These are phyloP conservation scores for Apodemus agrarius DNA, from an alignment of 2,797 vertebrate genomes.

Conservation along the genomic window DNA sequence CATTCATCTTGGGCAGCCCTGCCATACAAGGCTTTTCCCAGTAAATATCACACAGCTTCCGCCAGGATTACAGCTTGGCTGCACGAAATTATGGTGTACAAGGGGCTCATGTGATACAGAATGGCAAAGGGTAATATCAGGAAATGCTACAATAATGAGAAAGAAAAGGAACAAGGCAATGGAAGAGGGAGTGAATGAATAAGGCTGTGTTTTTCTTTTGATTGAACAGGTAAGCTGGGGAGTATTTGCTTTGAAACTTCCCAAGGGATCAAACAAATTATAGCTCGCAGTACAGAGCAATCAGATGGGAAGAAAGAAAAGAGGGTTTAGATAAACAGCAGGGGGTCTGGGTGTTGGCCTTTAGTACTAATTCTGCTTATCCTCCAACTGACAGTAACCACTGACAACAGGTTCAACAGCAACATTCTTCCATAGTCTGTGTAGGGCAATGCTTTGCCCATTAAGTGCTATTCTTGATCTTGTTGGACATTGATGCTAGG, in stretches of 20 bases:
- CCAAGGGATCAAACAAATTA: slow-evolving; percentile 25
- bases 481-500: background rate
- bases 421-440: fast-evolving
- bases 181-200: background rate
- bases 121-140: slow-evolving; percentile 10
- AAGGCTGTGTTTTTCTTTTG: background rate
- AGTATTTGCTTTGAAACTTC: slow-evolving; percentile 19
- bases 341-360: background rate
- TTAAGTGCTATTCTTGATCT: fast-evolving
- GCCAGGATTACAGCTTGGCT: too few species aligned
- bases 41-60: too few species aligned
- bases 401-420: fast-evolving
- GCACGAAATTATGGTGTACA: too few species aligned
- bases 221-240: background rate
- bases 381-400: background rate
- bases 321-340: background rate
- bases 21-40: too few species aligned
- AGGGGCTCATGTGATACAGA: too few species aligned
- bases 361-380: background rate
- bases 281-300: background rate
- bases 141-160: slow-evolving; percentile 57
- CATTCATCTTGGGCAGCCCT: too few species aligned
- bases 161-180: background rate
- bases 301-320: background rate
- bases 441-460: fast-evolving